phyloP scores from a whole-genome alignment of 2,888 invertebrate species.

The Agrochola litura region DNA sequence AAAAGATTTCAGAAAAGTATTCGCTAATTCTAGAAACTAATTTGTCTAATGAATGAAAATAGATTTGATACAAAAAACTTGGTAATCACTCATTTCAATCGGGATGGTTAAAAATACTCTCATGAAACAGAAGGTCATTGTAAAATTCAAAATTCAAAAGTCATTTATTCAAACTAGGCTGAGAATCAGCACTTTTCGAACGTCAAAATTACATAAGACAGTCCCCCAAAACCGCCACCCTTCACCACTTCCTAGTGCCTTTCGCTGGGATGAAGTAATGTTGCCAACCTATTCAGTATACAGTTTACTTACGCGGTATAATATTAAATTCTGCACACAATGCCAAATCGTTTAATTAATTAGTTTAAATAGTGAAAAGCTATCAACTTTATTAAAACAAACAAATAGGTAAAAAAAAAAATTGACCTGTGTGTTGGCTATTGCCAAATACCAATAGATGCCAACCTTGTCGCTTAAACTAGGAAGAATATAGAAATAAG shows the following conservation, averaged over 20 bases:
- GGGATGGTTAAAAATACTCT: background rate
- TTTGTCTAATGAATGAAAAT: slow-evolving; percentile 20
- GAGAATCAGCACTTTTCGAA: no score
- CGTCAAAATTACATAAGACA: no score
- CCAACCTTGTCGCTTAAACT: background rate
- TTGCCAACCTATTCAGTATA: background rate
- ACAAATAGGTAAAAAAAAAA: background rate
- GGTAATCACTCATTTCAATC: background rate
- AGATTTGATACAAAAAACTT: slow-evolving; percentile 2
- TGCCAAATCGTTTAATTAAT: background rate
- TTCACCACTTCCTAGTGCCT: no score
- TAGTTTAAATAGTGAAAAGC: background rate
- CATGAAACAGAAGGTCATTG: background rate
- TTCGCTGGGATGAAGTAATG: no score
- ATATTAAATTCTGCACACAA: background rate
- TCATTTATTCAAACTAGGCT: no score
- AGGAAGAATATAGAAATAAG: slow-evolving; percentile 19
- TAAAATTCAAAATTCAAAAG: no score
- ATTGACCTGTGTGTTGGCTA: background rate
- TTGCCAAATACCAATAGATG: background rate
- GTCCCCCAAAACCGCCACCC: no score
- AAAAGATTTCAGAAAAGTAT: slow-evolving; percentile 5
- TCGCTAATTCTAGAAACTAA: slow-evolving; percentile 1
- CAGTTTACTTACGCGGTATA: no score
- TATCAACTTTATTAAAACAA: background rate